Conservation (phyloP, 2,797 vertebrate species). For the Pseudocheirus occidentalis region DNA sequence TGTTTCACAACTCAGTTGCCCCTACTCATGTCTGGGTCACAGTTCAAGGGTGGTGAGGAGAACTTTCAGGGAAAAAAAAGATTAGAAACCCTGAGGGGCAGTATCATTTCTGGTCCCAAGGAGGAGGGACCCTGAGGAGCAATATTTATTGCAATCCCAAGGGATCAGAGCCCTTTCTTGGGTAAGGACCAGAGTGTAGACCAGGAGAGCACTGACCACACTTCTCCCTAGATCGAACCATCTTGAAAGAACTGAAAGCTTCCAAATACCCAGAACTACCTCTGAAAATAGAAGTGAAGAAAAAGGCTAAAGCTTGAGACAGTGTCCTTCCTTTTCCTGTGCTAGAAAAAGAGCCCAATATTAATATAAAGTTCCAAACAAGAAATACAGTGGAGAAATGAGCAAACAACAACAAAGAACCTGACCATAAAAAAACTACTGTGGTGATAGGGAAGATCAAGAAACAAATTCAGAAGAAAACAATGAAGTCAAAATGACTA, state of each 20-base stretch:
- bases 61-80: neutral
- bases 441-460: neutral
- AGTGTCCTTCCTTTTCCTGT: neutral
- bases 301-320: neutral
- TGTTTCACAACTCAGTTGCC: too few relatives aligned
- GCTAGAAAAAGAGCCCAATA: neutral
- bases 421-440: neutral
- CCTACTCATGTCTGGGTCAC: neutral
- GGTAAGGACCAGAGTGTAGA: neutral
- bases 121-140: too few relatives aligned
- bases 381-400: neutral
- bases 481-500: neutral
- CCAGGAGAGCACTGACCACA: neutral
- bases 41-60: neutral
- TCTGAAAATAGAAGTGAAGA: neutral
- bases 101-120: neutral
- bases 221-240: neutral
- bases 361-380: neutral
- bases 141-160: too few relatives aligned
- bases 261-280: neutral
- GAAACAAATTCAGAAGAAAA: neutral
- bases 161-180: neutral
- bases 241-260: neutral
- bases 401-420: neutral
- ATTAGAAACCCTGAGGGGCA: neutral